Conservation (phyloP, 1,140 invertebrate genomes). For the Oncopodura yosiiana region DNA sequence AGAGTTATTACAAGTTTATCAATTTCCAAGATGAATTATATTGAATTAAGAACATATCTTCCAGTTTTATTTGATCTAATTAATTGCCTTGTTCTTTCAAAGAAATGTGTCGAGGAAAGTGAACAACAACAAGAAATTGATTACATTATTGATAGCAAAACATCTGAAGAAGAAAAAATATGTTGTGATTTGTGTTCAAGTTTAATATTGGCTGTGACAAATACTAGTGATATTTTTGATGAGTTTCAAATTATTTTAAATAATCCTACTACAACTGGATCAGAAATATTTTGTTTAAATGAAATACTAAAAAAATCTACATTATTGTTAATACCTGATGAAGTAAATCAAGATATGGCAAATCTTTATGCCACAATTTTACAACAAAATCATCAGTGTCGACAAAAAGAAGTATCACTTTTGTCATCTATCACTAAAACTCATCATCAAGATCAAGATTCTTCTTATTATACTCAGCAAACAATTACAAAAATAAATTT, state of each 20-base stretch:
- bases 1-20: conserved; percentile 1
- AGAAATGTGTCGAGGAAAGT: not conserved
- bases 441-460: not conserved
- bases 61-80: not conserved
- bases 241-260: not conserved
- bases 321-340: not conserved
- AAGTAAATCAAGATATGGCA: not conserved
- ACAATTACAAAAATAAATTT: not conserved
- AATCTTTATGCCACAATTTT: not conserved
- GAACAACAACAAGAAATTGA: not conserved
- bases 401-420: not conserved
- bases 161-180: not conserved
- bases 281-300: conserved; percentile 9
- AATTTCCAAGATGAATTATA: not conserved
- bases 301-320: not conserved
- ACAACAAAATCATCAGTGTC: not conserved
- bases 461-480: not conserved
- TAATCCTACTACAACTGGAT: not conserved
- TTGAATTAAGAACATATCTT: not conserved
- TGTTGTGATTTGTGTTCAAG: conserved; percentile 5
- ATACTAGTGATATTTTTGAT: conserved; percentile 8
- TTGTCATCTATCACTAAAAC: not conserved
- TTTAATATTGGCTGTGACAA: not conserved
- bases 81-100: not conserved
- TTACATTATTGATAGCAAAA: not conserved